These are phyloP conservation scores for Corydoras maculifer DNA, from an alignment of 2,113 vertebrate species.

Conservation along the genomic window DNA sequence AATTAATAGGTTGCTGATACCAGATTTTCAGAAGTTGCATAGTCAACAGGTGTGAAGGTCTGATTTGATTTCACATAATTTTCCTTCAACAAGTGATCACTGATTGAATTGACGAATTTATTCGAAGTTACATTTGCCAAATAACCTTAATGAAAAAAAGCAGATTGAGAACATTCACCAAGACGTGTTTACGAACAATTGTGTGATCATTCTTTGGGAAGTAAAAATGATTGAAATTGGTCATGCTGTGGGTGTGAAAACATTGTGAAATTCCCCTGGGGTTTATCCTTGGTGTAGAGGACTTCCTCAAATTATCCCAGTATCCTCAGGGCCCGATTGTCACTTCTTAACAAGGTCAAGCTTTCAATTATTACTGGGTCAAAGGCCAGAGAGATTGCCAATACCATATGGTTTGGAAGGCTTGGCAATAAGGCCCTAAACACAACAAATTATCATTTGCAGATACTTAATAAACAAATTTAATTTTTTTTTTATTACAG, in stretches of 20 bases:
- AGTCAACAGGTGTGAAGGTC: not conserved
- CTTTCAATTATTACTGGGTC: conserved; percentile 40
- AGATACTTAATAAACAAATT: not conserved
- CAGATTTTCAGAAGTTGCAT: not conserved
- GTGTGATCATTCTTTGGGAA: conserved; percentile 30
- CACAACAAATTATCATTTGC: conserved; percentile 11
- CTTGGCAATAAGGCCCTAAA: conserved; percentile 34
- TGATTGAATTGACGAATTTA: not conserved
- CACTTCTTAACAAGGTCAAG: conserved; percentile 40
- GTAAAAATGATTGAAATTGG: conserved; percentile 35
- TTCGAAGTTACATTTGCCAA: not conserved
- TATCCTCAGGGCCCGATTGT: conserved; percentile 36
- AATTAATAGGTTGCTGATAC: conserved; percentile 55
- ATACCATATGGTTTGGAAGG: conserved; percentile 34
- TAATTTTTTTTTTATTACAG: not conserved
- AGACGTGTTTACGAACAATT: conserved; percentile 32
- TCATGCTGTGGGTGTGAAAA: conserved; percentile 37
- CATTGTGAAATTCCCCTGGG: conserved; percentile 38
- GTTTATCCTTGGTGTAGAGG: conserved; percentile 34
- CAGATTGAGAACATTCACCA: no score
- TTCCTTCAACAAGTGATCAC: no score
- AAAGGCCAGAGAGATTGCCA: conserved; percentile 35
- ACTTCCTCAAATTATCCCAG: conserved; percentile 24
- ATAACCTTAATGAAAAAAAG: no score
- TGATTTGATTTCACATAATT: no score